Percentiles rank a stretch among this genome's conserved stretches.
Evolutionary conservation across 2,797 vertebrate genomes (phyloP).

Genomic region (Chiroxiphia lanceolata): DNA sequence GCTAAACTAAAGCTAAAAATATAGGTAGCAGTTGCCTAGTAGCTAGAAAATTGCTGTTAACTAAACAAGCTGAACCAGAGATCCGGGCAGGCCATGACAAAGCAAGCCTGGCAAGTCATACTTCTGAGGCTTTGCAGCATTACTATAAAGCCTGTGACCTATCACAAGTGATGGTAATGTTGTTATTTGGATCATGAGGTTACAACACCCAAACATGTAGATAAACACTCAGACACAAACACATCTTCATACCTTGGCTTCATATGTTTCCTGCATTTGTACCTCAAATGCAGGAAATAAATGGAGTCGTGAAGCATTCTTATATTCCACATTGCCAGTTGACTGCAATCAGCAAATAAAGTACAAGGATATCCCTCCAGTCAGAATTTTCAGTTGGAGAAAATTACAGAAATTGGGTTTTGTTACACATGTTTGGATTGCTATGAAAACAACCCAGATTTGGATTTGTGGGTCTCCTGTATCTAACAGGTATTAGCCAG

Average conservation of each 20-base stretch:
- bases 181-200: background rate
- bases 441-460: background rate
- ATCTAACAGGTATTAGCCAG: background rate
- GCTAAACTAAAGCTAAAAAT: background rate
- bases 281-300: background rate
- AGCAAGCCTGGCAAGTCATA: background rate
- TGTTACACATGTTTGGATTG: background rate
- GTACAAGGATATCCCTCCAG: background rate
- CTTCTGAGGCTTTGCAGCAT: background rate
- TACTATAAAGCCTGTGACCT: background rate
- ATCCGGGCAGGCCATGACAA: background rate
- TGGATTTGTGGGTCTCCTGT: background rate
- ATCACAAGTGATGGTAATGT: background rate
- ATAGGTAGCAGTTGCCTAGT: background rate
- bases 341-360: background rate
- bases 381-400: background rate
- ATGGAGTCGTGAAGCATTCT: background rate
- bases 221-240: background rate
- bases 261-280: background rate
- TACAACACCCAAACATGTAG: background rate
- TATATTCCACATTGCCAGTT: background rate
- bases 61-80: background rate
- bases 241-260: accelerated
- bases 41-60: background rate
- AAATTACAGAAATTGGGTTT: background rate